phyloP scores from a whole-genome alignment of 2,888 invertebrate genomes.

The Eueremaeus valkanovi region DNA sequence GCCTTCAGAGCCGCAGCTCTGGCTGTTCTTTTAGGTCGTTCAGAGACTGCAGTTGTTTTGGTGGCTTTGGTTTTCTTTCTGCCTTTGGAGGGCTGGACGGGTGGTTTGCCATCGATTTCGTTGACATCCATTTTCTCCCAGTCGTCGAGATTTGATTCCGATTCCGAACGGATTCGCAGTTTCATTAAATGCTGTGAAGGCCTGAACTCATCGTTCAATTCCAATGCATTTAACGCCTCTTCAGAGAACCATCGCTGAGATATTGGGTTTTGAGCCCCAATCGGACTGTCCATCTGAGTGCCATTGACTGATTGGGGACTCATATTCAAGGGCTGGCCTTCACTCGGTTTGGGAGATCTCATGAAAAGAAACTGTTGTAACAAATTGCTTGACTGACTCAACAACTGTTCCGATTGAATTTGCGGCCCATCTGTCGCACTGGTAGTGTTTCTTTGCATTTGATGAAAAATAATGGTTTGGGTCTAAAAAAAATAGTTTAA shows the following conservation, averaged over 20 bases:
- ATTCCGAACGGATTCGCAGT: background rate
- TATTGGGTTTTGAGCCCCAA: background rate
- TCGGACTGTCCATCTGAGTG: background rate
- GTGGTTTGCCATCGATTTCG: conserved; percentile 25
- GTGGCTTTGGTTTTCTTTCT: background rate
- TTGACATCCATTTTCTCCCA: conserved; percentile 22
- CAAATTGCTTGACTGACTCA: conserved; percentile 19
- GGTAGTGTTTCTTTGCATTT: conserved; percentile 1
- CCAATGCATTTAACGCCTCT: background rate
- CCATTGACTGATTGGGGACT: background rate
- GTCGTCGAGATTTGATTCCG: conserved; percentile 26
- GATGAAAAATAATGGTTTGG: background rate
- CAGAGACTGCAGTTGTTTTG: background rate
- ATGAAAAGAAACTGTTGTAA: conserved; percentile 16
- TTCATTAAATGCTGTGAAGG: background rate
- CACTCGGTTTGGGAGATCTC: background rate
- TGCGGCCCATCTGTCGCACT: background rate
- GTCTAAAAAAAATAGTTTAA: background rate
- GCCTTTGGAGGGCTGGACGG: background rate
- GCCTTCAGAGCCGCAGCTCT: conserved; percentile 12
- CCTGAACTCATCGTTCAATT: background rate
- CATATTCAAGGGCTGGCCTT: background rate
- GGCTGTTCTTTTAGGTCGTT: background rate
- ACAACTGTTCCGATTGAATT: conserved; percentile 7
- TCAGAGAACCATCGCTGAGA: conserved; percentile 31